Base-by-base conservation (phyloP, 2,888 invertebrate genomes). In the Lycia hirtaria region DNA sequence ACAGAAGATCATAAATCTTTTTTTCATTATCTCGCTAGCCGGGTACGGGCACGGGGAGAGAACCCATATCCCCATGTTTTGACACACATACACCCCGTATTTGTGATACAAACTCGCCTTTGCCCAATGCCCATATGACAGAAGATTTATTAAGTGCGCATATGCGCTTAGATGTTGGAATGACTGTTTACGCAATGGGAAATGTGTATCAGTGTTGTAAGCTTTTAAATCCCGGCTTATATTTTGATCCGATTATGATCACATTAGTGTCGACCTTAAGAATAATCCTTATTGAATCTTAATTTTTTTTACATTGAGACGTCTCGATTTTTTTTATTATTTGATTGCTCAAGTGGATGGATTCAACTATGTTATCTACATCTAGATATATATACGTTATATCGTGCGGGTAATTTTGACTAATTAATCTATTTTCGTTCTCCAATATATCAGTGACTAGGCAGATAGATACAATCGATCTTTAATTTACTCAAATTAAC, bases 1-100 rank as follows among this genome's bases (percentile, higher is more conserved):
- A 88, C 82, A 86, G 73, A 83, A 81, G 81, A 85, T 86, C 92
- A 88, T 92, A 89, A 91, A 92, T 92, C 92, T 91, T 84, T 85
- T 90, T 92, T 88, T 89, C 88, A 89, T 90, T 89, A 89, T 87
- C 85, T 85, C 77, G 74, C 69, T 66, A 74, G 77, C 77, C 83
- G 73, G 75, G 71, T 70, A 59, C 68, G 75, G 80, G 81, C 76
- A 81, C 78, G 76, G 69, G 76, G 76, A 75, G 79, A 17, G 40
- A 78, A 71, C 78, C 81, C 83, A 79, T n/a, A 82, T 88, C 86
- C 91, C 88, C 73, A 87, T 90, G 87, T 91, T 92, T 87, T 92
- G 91, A 92, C 91, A 89, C 78, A 89, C 82, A 88, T 80, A 85
- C 82, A 79, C 81, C 73, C 70, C 76, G 83, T 87, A 87, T 88